Evolutionary conservation across 2,888 invertebrate species (phyloP).

Genomic region (Monochamus alternatus): DNA sequence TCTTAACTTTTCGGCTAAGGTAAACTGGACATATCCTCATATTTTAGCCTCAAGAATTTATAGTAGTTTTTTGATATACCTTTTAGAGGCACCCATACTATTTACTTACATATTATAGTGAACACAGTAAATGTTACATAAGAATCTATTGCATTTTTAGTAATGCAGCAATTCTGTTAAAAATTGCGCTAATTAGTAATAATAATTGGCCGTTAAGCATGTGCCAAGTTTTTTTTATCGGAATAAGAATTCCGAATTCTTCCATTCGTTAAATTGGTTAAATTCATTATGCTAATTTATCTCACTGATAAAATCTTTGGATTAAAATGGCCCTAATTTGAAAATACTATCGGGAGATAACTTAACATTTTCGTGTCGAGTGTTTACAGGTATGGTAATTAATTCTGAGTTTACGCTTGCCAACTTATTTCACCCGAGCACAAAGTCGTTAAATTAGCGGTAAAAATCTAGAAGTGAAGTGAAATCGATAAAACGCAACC

Average conservation of each 20-base stretch:
- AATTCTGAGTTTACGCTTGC: background rate
- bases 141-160: no score
- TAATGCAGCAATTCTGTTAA: no score
- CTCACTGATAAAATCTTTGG: constrained; percentile 5
- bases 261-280: background rate
- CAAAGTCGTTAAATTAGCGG: background rate
- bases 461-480: no score
- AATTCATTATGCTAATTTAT: constrained; percentile 27
- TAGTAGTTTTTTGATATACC: no score
- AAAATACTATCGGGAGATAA: background rate
- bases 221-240: background rate
- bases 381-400: background rate
- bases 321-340: constrained; percentile 2
- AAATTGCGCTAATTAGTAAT: background rate
- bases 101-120: no score
- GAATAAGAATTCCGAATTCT: background rate
- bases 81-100: no score
- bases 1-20: no score
- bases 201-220: background rate
- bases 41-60: no score
- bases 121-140: no score
- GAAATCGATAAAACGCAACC: no score
- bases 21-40: no score
- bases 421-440: background rate
- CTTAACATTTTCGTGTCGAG: background rate